A percentile compares a stretch with the other conserved stretches of the same genome.
Evolutionary conservation across 2,888 invertebrate genomes (phyloP).

Genomic region (Chymomyza procnemis): DNA sequence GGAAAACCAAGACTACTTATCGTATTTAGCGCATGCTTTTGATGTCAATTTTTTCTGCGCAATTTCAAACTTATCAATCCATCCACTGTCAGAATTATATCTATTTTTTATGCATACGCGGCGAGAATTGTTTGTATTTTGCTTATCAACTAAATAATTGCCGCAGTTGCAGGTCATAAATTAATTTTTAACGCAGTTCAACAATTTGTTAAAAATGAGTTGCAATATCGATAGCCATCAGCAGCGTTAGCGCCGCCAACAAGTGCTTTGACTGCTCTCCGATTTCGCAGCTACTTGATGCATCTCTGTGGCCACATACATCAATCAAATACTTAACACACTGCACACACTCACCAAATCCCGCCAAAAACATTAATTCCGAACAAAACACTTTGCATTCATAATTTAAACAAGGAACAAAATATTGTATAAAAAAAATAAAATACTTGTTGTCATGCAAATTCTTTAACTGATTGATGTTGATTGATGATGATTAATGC

Average conservation of each 20-base stretch:
- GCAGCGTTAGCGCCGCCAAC: no score
- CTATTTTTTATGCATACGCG: no score
- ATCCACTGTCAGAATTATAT: neutral
- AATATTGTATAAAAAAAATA: neutral
- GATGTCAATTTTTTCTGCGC: no score
- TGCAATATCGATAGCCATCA: no score
- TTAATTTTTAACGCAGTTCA: neutral
- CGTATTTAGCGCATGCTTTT: no score
- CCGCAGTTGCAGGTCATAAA: neutral
- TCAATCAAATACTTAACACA: neutral
- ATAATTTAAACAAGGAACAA: neutral
- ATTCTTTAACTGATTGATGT: neutral
- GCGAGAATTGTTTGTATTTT: neutral
- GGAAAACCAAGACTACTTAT: no score
- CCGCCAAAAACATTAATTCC: neutral
- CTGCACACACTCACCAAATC: no score
- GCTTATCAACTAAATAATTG: neutral
- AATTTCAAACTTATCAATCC: no score
- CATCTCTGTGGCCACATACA: neutral
- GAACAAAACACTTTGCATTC: neutral
- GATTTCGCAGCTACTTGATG: no score
- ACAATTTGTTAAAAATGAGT: no score
- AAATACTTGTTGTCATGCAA: neutral
- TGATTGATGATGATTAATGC: neutral
- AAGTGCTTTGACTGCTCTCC: no score